Percentiles rank a stretch among this genome's conserved stretches.
Conservation (phyloP, 2,888 invertebrate species). For the Ditula angustiorana region DNA sequence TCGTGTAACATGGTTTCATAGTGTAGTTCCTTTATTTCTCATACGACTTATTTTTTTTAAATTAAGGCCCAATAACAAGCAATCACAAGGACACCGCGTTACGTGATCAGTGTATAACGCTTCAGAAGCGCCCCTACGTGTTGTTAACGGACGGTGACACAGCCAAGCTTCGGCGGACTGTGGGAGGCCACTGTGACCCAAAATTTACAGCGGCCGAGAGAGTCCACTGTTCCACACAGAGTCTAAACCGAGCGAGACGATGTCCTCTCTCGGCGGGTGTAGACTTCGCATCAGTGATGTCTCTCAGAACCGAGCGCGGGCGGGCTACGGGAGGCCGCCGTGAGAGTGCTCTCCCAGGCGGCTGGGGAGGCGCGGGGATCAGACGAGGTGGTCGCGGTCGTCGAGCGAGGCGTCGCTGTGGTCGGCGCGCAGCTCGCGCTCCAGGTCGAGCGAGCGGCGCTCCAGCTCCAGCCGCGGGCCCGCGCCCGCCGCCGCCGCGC, state of each 20-base stretch:
- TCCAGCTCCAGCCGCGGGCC: constrained; percentile 72
- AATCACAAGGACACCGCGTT: no score
- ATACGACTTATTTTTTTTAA: no score
- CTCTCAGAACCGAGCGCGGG: background rate
- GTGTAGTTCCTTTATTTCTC: no score
- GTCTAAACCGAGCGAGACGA: background rate
- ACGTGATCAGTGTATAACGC: no score
- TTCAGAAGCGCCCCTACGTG: no score
- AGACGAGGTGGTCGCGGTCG: constrained; percentile 80
- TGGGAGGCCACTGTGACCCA: background rate
- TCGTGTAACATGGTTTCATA: no score
- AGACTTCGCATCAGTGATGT: background rate
- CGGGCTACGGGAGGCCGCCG: background rate
- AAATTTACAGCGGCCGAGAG: background rate
- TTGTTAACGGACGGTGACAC: constrained; percentile 2
- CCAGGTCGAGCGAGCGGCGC: constrained; percentile 81
- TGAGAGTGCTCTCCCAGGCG: no score
- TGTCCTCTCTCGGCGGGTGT: background rate
- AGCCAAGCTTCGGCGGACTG: background rate
- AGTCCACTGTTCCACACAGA: background rate
- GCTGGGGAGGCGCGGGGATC: constrained; percentile 47
- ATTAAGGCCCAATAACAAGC: no score
- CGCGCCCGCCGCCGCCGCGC: constrained; percentile 52
- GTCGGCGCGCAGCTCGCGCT: constrained; percentile 77
- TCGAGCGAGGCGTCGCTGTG: constrained; percentile 78